A percentile compares a stretch with the other conserved stretches of the same genome.
Evolutionary conservation across 2,888 invertebrate genomes (phyloP).

Genomic region (Latheticus oryzae): DNA sequence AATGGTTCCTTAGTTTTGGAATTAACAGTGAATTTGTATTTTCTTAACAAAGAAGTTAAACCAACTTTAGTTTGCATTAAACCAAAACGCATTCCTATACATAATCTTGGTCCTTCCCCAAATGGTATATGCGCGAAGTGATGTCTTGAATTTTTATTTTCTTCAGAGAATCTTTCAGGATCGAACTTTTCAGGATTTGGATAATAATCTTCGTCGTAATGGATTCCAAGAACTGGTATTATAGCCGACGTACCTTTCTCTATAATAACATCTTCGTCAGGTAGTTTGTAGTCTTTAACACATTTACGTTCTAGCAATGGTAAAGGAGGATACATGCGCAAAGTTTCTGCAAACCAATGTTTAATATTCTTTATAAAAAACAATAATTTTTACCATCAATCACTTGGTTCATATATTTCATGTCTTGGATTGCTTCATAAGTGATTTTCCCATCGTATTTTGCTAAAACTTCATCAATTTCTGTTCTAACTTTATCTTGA

Average conservation of each 20-base stretch:
- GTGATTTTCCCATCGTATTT: slow-evolving; percentile 57
- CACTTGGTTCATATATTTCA: slow-evolving; percentile 65
- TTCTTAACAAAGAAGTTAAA: slow-evolving; percentile 49
- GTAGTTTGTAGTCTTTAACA: slow-evolving; percentile 31
- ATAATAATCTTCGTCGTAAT: slow-evolving; percentile 43
- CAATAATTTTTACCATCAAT: slow-evolving; percentile 60
- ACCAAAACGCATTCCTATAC: slow-evolving; percentile 63
- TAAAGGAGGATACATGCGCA: slow-evolving; percentile 35
- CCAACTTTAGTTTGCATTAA: slow-evolving; percentile 57
- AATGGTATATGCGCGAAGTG: slow-evolving; percentile 70
- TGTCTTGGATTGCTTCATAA: slow-evolving; percentile 62
- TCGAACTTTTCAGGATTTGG: slow-evolving; percentile 72
- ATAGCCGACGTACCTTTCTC: slow-evolving; percentile 31
- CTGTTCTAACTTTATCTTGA: slow-evolving; percentile 62
- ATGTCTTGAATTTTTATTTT: slow-evolving; percentile 67
- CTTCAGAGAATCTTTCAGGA: slow-evolving; percentile 70
- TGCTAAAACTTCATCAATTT: slow-evolving; percentile 57
- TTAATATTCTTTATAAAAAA: no score
- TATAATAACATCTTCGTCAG: slow-evolving; percentile 19
- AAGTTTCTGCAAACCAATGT: no score
- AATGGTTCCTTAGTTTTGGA: slow-evolving; percentile 50
- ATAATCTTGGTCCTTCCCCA: slow-evolving; percentile 70
- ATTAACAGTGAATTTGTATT: slow-evolving; percentile 50
- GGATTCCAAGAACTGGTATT: slow-evolving; percentile 53
- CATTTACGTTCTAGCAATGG: slow-evolving; percentile 24